phyloP scores from a whole-genome alignment of 2,888 invertebrate species.

The Pachliopta kotzebuea region DNA sequence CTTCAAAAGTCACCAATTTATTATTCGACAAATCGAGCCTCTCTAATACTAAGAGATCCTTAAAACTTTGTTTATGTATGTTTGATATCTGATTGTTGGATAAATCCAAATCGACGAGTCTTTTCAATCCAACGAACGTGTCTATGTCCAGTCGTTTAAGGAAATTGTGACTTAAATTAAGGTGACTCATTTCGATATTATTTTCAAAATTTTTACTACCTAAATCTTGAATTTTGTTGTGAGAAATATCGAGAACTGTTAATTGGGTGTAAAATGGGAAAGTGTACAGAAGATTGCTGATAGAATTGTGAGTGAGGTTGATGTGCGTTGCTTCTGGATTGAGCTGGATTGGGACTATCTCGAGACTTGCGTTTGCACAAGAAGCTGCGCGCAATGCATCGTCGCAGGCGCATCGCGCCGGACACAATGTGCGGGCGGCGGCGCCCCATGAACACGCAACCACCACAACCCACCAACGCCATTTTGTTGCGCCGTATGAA shows the following conservation, averaged over 20 bases:
- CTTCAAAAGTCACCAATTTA: conserved; percentile 86
- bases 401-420: conserved; percentile 90
- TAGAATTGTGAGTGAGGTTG: conserved; percentile 91
- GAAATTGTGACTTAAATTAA: conserved; percentile 89
- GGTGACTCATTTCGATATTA: conserved; percentile 85
- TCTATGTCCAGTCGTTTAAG: conserved; percentile 86
- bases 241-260: conserved; percentile 89
- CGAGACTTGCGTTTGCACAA: conserved; percentile 89
- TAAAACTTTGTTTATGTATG: conserved; percentile 88
- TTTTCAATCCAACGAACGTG: conserved; percentile 86
- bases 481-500: conserved; percentile 72
- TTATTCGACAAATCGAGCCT: conserved; percentile 89
- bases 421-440: conserved; percentile 84
- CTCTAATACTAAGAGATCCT: conserved; percentile 86
- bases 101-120: conserved; percentile 85
- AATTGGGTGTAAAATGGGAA: conserved; percentile 90
- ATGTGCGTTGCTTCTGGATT: conserved; percentile 93
- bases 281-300: conserved; percentile 88
- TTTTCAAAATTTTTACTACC: conserved; percentile 91
- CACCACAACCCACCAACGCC: conserved; percentile 78
- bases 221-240: conserved; percentile 89
- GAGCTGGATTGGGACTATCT: conserved; percentile 92
- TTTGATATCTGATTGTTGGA: conserved; percentile 88
- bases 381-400: conserved; percentile 87
- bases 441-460: conserved; percentile 77